Percentiles rank a stretch among this genome's conserved stretches.
These are phyloP conservation scores for Mermis nigrescens DNA, from an alignment of 2,888 invertebrate species.

Conservation along the genomic window DNA sequence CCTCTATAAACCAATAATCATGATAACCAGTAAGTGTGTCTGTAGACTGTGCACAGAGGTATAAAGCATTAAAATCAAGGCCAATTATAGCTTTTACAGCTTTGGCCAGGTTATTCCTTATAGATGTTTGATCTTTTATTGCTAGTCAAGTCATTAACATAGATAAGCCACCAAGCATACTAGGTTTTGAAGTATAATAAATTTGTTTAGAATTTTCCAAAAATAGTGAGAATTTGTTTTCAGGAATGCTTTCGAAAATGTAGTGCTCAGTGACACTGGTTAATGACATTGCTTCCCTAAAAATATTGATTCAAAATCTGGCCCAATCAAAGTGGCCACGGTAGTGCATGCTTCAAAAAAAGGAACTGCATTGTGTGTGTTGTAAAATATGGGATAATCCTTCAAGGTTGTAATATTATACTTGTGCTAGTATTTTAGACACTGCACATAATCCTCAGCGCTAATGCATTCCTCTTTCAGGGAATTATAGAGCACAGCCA, in stretches of 20 bases:
- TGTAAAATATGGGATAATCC: conserved; percentile 12
- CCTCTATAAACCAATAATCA: background rate
- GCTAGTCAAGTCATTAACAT: background rate
- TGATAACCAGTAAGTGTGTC: background rate
- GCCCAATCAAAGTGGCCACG: conserved; percentile 14
- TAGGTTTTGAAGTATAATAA: background rate
- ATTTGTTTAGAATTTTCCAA: background rate
- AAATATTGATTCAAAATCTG: conserved; percentile 4
- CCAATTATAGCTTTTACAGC: background rate
- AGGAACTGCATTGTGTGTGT: conserved; percentile 11
- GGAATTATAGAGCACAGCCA: background rate
- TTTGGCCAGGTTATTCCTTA: background rate
- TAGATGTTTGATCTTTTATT: background rate
- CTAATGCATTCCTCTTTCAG: background rate
- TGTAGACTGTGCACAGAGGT: background rate
- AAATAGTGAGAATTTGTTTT: background rate
- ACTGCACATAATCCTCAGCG: background rate
- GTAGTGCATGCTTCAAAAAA: conserved; percentile 14
- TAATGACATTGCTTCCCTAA: conserved; percentile 12
- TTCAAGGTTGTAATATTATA: background rate
- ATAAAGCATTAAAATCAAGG: background rate
- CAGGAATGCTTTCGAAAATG: conserved; percentile 12
- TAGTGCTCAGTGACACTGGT: conserved; percentile 8
- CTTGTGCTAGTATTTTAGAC: background rate
- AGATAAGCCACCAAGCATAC: background rate